Conservation (phyloP, 2,888 invertebrate genomes). For the Metacarcinus magister region DNA sequence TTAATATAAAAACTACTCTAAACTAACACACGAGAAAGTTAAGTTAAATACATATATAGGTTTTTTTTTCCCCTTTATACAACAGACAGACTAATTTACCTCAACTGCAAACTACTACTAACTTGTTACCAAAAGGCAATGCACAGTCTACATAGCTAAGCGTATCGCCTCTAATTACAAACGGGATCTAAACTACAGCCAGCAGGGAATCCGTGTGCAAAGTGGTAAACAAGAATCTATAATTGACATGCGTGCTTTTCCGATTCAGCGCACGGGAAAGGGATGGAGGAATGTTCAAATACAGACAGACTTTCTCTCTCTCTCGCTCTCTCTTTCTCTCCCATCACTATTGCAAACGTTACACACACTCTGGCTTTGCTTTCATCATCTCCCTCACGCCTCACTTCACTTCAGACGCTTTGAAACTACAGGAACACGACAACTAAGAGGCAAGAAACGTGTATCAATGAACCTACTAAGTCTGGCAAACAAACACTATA, state of each 20-base stretch:
- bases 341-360: neutral
- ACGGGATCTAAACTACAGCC: neutral
- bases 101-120: neutral
- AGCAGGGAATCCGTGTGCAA: neutral
- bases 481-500: neutral
- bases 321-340: neutral
- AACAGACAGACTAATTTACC: neutral
- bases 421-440: neutral
- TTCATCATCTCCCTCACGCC: neutral
- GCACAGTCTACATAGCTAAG: neutral
- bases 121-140: too few species aligned
- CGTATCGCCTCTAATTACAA: neutral
- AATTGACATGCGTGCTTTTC: neutral
- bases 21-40: neutral
- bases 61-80: too few species aligned
- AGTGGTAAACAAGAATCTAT: conserved; percentile 39
- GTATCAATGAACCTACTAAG: neutral
- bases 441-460: neutral
- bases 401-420: neutral
- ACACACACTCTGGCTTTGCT: neutral
- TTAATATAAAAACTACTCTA: neutral
- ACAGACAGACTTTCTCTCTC: neutral
- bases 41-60: too few species aligned
- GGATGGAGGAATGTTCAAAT: neutral
- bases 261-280: conserved; percentile 5